These are phyloP conservation scores for Frankliniella intonsa DNA, from an alignment of 2,888 invertebrate species.

Conservation along the genomic window DNA sequence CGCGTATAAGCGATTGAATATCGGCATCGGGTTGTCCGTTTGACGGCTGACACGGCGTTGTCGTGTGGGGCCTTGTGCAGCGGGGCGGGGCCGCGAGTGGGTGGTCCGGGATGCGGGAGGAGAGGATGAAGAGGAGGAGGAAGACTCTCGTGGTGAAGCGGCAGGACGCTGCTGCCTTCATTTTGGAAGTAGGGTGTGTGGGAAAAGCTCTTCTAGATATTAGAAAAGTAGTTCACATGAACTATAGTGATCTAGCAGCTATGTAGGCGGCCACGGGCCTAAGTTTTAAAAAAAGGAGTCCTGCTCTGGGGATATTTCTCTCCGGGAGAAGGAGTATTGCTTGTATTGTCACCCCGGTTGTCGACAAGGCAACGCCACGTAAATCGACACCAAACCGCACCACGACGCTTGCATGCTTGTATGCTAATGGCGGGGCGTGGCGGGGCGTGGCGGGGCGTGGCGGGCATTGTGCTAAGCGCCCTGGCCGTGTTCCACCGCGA, in stretches of 20 bases:
- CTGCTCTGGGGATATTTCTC: no score
- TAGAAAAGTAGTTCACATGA: not conserved
- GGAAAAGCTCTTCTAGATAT: no score
- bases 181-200: not conserved
- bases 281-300: no score
- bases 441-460: not conserved
- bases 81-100: no score
- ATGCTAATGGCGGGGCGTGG: slow-evolving; percentile 17
- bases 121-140: no score
- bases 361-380: not conserved
- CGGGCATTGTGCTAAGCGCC: not conserved
- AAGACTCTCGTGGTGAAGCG: no score
- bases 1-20: not conserved
- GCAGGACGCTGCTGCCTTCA: not conserved
- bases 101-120: no score
- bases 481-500: not conserved
- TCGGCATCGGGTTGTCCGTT: not conserved
- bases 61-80: not conserved
- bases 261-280: no score
- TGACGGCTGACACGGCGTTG: not conserved
- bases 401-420: not conserved
- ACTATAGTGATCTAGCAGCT: no score
- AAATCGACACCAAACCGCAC: not conserved
- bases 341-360: not conserved
- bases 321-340: no score